Evolutionary conservation across 2,797 vertebrate species (phyloP).

Genomic region (Coilia nasus): DNA sequence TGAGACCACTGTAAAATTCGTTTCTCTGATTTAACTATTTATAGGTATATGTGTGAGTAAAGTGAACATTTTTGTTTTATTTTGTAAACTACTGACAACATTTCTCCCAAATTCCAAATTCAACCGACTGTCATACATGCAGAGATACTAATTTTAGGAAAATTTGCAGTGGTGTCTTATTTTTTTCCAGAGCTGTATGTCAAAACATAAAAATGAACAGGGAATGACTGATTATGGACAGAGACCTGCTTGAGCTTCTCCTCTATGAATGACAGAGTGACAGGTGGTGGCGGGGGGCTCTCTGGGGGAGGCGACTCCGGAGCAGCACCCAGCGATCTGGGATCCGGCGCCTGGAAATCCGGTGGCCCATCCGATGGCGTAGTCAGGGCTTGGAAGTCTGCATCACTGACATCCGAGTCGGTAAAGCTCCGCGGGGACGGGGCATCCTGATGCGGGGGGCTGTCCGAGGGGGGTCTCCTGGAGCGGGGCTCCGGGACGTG

Average conservation of each 20-base stretch:
- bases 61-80: no score
- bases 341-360: constrained; percentile 77
- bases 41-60: no score
- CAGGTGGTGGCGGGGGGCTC: constrained; percentile 53
- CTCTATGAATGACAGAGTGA: constrained; percentile 71
- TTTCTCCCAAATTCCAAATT: no score
- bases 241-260: constrained; percentile 72
- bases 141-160: no score
- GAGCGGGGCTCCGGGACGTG: constrained; percentile 59
- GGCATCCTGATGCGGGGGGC: constrained; percentile 50
- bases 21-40: no score
- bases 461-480: constrained; percentile 38
- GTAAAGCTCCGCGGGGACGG: constrained; percentile 61
- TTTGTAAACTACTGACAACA: no score
- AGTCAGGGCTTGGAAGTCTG: constrained; percentile 40
- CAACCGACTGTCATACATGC: no score
- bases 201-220: background rate
- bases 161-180: no score
- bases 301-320: constrained; percentile 42
- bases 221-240: no score
- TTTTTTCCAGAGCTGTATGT: no score
- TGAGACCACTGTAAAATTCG: no score
- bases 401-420: constrained; percentile 57
- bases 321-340: background rate
- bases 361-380: constrained; percentile 68